Evolutionary conservation across 1,140 invertebrate species (phyloP), one percentile per base, ranked within the genome.

Genomic region (Bursaphelenchus mucronatus): DNA sequence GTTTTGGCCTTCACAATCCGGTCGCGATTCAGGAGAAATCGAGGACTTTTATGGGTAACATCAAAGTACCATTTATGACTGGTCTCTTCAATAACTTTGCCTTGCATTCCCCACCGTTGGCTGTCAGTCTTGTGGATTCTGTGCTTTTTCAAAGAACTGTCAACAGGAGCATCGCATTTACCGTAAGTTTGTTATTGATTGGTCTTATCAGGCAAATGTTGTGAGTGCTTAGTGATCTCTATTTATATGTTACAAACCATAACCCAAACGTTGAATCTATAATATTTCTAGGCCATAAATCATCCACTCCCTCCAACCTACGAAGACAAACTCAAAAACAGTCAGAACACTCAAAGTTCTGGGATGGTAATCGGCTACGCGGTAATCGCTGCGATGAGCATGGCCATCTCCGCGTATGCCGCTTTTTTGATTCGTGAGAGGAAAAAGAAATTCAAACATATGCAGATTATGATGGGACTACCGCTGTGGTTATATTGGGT

Each of bases 401-500:
- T 67, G 51, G 65, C 44, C 8, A 64, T 67, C 7, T 67, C 66
- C 11, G 65, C 50, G 17, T 67, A 55, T 21, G 39, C 53, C 8
- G 52, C 67, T 10, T 67, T 67, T n/a, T 15, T 67, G 15, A 67
- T 67, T 67, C 65, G 66, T 39, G 66, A 67, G 58, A 15, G 66
- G 3, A 68, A 68, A 30, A 67, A 67, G 51, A 46, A 68, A 17
- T 67, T 49, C 19, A 67, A 67, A 19, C 66, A 67, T 39, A 69
- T 67, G 66, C 64, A 66, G 77, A 85, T 87, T 74, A 86, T 87
- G 4, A 82, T 81, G 45, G 84, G 85, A 9, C 83, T 87, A 4
- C 85, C 85, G 65, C 84, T 84, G 19, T 69, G 81, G 9, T 71
- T 82, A 7, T 86, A 85, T 64, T 86, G 85, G 85, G 63, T 85